Evolutionary conservation across 30 jellyfish, hydroid and myxozoan genomes (phyloP).

Genomic region (Aurelia coerulea): DNA sequence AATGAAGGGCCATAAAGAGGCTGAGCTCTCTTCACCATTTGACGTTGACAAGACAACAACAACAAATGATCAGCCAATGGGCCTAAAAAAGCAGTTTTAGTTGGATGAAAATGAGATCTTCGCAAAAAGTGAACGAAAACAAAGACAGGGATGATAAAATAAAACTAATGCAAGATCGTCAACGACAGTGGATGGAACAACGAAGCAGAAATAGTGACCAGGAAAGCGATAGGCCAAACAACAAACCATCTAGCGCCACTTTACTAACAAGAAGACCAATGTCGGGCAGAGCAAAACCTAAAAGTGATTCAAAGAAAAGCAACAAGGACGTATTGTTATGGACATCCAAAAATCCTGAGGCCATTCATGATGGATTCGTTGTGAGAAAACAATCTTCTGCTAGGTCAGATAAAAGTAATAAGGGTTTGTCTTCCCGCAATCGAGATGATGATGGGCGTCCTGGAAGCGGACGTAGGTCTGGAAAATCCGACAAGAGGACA

Average conservation of each 20-base stretch:
- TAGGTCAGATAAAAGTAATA: too few species aligned
- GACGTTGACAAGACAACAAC: background rate
- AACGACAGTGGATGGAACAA: slow-evolving; percentile 66
- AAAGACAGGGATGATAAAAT: slow-evolving; percentile 50
- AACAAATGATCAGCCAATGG: background rate
- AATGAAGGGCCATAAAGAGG: too few species aligned
- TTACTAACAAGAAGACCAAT: background rate
- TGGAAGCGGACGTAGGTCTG: background rate
- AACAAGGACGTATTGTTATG: slow-evolving; percentile 55
- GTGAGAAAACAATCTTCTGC: slow-evolving; percentile 33
- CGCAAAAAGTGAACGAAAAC: slow-evolving; percentile 21
- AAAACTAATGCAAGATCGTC: slow-evolving; percentile 54
- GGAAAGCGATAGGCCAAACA: background rate
- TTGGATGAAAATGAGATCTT: slow-evolving; percentile 2
- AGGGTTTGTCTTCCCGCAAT: too few species aligned
- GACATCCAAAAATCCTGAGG: slow-evolving; percentile 66
- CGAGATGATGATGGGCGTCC: too few species aligned
- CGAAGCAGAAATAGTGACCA: slow-evolving; percentile 5
- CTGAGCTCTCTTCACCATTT: too few species aligned
- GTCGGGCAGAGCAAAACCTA: background rate
- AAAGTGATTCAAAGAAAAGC: background rate
- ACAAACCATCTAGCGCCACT: background rate
- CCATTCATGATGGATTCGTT: slow-evolving; percentile 49
- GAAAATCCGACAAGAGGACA: slow-evolving; percentile 9
- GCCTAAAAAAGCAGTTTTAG: background rate